A percentile compares a stretch with the other conserved stretches of the same genome.
Evolutionary conservation across 2,888 invertebrate genomes (phyloP).

Genomic region (Octonoba sinensis): DNA sequence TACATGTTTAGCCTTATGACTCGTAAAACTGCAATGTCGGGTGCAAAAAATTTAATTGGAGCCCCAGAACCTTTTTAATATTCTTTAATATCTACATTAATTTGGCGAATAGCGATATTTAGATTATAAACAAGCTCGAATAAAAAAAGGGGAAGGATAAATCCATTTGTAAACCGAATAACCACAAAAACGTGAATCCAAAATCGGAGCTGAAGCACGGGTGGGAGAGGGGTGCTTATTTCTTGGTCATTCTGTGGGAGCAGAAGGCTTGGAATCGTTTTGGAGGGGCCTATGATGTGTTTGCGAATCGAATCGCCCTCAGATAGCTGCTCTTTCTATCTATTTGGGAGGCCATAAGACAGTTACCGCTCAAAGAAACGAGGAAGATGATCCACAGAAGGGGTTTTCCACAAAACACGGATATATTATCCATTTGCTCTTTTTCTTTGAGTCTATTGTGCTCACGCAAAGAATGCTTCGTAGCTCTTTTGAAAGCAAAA

Average conservation of each 20-base stretch:
- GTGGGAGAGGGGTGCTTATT: conserved; percentile 44
- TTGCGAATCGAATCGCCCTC: conserved; percentile 44
- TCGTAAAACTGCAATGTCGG: no score
- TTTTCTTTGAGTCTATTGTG: no score
- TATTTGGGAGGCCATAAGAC: conserved; percentile 51
- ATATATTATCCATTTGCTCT: no score
- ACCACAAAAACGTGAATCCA: not conserved
- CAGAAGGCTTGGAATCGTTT: conserved; percentile 39
- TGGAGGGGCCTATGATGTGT: conserved; percentile 47
- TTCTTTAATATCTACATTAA: no score
- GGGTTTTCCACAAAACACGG: conserved; percentile 33
- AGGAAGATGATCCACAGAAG: conserved; percentile 16
- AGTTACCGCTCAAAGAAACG: conserved; percentile 35
- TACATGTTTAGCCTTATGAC: no score
- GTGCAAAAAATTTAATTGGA: no score
- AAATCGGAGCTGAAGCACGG: not conserved
- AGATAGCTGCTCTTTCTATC: conserved; percentile 50
- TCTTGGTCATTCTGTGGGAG: conserved; percentile 41
- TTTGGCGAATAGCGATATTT: no score
- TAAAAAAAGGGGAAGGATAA: not conserved
- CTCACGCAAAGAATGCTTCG: no score
- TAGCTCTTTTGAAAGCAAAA: no score
- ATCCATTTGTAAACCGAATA: not conserved
- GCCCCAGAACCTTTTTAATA: no score
- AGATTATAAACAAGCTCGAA: no score